These are phyloP conservation scores for Amazona vittata DNA, from an alignment of 2,113 vertebrate species.

Conservation along the genomic window DNA sequence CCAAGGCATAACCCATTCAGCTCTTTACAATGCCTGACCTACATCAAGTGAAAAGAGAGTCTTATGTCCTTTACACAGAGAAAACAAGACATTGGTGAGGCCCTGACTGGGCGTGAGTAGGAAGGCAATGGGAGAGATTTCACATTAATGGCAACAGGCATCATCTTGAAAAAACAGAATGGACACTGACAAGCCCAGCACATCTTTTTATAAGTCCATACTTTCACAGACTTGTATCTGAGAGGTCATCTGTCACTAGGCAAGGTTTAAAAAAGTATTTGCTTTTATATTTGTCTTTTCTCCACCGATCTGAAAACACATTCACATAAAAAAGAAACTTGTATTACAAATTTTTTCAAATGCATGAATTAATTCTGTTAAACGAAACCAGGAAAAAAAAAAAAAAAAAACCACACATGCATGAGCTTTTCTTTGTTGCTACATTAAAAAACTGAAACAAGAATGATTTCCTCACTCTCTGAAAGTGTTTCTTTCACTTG, in stretches of 20 bases:
- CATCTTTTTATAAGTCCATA: neutral
- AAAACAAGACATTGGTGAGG: neutral
- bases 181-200: neutral
- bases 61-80: neutral
- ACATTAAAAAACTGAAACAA: neutral
- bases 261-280: neutral
- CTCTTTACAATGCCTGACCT: slow-evolving; percentile 53
- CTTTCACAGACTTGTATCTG: neutral
- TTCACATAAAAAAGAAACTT: neutral
- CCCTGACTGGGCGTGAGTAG: neutral
- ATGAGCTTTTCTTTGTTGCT: neutral
- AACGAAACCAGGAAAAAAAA: neutral
- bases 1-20: slow-evolving; percentile 40
- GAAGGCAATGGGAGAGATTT: neutral
- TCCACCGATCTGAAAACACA: neutral
- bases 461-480: rapidly evolving
- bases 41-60: slow-evolving; percentile 24
- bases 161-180: neutral
- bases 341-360: neutral
- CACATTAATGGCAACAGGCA: neutral
- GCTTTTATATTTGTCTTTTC: neutral
- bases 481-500: neutral
- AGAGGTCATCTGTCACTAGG: neutral
- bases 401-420: neutral
- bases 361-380: neutral